Evolutionary conservation across 2,888 invertebrate genomes (phyloP).

Genomic region (Microplitis deprimator): DNA sequence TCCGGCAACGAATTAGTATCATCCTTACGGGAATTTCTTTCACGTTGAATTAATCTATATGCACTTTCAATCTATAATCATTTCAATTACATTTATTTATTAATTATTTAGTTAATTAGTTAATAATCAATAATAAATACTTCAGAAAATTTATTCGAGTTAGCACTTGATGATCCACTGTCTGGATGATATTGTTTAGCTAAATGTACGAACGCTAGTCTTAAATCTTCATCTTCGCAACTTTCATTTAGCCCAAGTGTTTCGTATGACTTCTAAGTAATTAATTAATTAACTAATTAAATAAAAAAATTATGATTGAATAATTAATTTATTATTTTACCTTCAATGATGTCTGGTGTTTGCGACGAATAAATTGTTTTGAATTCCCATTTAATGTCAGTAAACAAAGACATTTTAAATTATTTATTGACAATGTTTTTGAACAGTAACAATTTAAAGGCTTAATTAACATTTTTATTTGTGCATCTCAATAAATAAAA

Average conservation of each 20-base stretch:
- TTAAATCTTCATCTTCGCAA: constrained; percentile 82
- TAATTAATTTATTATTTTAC: not conserved
- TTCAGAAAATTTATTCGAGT: constrained; percentile 81
- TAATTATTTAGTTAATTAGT: not conserved
- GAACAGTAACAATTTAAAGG: not conserved
- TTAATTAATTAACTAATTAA: not conserved
- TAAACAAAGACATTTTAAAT: not conserved
- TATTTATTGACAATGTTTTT: not conserved
- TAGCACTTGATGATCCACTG: constrained; percentile 81
- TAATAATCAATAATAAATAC: constrained; percentile 53
- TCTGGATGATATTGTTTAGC: constrained; percentile 91
- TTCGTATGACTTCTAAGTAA: constrained; percentile 78
- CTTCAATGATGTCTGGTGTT: constrained; percentile 13
- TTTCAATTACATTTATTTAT: not conserved
- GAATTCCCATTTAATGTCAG: not conserved
- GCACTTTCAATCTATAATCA: constrained; percentile 79
- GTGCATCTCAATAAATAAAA: not conserved
- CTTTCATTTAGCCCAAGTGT: constrained; percentile 78
- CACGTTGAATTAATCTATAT: constrained; percentile 74
- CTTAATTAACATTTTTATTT: not conserved
- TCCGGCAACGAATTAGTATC: constrained; percentile 72
- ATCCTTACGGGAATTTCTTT: constrained; percentile 53
- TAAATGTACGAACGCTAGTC: constrained; percentile 81
- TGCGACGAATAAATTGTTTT: not conserved
- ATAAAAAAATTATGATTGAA: not conserved